Percentiles rank a stretch among this genome's conserved stretches.
These are phyloP conservation scores for Mystacides longicornis DNA, from an alignment of 2,888 invertebrate genomes.

Conservation along the genomic window DNA sequence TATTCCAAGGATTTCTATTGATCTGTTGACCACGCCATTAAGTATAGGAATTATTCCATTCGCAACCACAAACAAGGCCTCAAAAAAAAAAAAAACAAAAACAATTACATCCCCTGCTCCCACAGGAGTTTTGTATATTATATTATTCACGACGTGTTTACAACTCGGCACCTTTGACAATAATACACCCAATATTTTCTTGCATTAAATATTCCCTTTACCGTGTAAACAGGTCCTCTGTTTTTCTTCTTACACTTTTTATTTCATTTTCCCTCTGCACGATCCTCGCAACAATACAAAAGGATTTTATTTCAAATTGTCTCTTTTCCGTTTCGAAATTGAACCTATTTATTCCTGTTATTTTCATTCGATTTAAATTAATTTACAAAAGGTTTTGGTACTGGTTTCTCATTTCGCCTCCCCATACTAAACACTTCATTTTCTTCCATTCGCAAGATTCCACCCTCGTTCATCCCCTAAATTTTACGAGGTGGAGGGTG, in stretches of 20 bases:
- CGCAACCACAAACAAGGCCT: too few relatives aligned
- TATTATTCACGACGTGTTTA: too few relatives aligned
- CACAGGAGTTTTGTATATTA: too few relatives aligned
- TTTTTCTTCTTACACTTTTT: neutral
- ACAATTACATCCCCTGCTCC: too few relatives aligned
- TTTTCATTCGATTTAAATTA: conserved; percentile 25
- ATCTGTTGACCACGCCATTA: too few relatives aligned
- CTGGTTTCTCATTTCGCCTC: conserved; percentile 19
- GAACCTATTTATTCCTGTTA: neutral
- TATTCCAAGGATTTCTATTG: too few relatives aligned
- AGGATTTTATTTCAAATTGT: conserved; percentile 1
- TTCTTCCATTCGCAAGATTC: conserved; percentile 6
- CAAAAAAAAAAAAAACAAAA: too few relatives aligned
- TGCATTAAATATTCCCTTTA: too few relatives aligned
- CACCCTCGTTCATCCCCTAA: conserved; percentile 10
- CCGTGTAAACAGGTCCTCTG: too few relatives aligned
- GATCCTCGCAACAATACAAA: neutral
- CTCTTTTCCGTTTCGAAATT: neutral
- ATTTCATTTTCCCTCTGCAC: neutral
- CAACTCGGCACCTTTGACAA: too few relatives aligned
- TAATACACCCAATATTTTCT: too few relatives aligned
- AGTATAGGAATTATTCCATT: too few relatives aligned
- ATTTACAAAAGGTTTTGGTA: conserved; percentile 21
- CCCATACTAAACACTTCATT: conserved; percentile 4
- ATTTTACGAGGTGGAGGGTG: conserved; percentile 4